A percentile compares a stretch with the other conserved stretches of the same genome.
Conservation (phyloP, 2,888 invertebrate species). For the Caenorhabditis doughertyi region DNA sequence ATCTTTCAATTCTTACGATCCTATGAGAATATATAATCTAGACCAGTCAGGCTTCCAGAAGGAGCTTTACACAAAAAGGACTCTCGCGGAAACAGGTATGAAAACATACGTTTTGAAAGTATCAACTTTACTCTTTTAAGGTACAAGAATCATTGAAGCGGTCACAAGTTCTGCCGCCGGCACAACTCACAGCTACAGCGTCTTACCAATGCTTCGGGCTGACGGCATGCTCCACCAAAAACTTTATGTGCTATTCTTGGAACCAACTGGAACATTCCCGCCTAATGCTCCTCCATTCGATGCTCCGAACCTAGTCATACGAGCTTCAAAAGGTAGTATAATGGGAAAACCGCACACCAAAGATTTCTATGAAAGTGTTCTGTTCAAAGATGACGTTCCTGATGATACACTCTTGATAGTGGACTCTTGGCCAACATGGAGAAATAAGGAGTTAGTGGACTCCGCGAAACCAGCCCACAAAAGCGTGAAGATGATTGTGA, state of each 20-base stretch:
- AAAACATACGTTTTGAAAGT: no score
- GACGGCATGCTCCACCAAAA: no score
- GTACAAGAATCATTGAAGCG: not conserved
- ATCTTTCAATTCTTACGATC: not conserved
- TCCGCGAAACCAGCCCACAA: not conserved
- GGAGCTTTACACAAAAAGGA: conserved; percentile 5
- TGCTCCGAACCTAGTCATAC: not conserved
- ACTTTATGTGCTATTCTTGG: not conserved
- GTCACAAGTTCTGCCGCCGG: not conserved
- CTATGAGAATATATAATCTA: not conserved
- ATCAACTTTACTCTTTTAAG: no score
- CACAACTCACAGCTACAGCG: not conserved
- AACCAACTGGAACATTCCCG: not conserved
- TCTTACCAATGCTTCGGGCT: not conserved
- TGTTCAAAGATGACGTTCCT: not conserved
- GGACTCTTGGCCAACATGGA: not conserved
- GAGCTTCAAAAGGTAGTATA: not conserved
- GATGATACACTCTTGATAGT: not conserved
- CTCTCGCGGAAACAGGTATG: not conserved
- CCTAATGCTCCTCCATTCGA: not conserved
- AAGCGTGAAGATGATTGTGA: not conserved
- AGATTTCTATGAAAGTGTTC: not conserved
- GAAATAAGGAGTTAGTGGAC: not conserved
- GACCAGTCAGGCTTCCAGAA: conserved; percentile 6
- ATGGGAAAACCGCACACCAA: not conserved